Percentiles rank a stretch among this genome's conserved stretches.
Conservation (phyloP, 1,140 invertebrate genomes). For the Solen grandis region DNA sequence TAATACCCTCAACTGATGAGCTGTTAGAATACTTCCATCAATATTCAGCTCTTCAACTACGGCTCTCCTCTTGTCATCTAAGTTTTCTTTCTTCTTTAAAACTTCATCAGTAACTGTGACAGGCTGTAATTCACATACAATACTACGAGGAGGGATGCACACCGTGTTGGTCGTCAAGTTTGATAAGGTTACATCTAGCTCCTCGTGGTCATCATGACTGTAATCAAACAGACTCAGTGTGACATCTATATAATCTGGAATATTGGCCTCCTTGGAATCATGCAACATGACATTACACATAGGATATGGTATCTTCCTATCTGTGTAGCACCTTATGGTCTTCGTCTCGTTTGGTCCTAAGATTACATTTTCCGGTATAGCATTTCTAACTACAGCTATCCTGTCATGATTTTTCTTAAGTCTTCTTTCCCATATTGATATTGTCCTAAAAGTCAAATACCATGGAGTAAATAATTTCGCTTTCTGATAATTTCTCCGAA, state of each 20-base stretch:
- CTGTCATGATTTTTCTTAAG: neutral
- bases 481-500: constrained; percentile 9
- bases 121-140: constrained; percentile 53
- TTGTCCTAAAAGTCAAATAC: constrained; percentile 13
- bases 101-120: constrained; percentile 31
- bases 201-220: neutral
- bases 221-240: constrained; percentile 30
- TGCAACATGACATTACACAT: constrained; percentile 23
- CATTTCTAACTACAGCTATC: constrained; percentile 29
- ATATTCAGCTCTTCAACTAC: constrained; percentile 1
- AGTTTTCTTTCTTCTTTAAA: neutral
- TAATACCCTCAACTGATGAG: neutral
- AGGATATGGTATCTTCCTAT: constrained; percentile 38
- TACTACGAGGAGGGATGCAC: constrained; percentile 20
- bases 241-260: constrained; percentile 41
- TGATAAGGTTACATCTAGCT: constrained; percentile 23
- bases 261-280: neutral
- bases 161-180: constrained; percentile 54
- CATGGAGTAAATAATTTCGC: constrained; percentile 3
- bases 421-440: constrained; percentile 1
- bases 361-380: neutral
- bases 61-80: neutral
- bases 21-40: neutral
- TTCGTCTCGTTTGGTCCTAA: constrained; percentile 26
- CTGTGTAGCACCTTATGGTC: constrained; percentile 27